Base-by-base conservation (phyloP, 1,140 invertebrate species). In the Rhagoletis zephyria region DNA sequence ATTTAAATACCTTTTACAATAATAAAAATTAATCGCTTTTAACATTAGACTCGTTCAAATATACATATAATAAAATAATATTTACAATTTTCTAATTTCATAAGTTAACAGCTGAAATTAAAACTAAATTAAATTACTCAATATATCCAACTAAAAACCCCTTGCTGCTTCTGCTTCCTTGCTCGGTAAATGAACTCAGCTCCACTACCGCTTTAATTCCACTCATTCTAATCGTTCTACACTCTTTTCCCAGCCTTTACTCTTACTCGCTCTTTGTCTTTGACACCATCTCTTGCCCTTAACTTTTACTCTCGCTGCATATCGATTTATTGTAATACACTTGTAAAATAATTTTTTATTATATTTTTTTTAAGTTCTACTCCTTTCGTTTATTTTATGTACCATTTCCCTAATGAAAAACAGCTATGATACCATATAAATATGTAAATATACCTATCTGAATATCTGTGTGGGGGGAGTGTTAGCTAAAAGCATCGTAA, bases 171-270 rank as follows among this genome's bases (percentile, higher is more conserved):
- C 74, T 81, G 74, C 45, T 56, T 42, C n/a, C 45, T n/a, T 56
- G 74, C 48, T 81, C 74, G 5, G 48, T 81, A 81, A 48, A 81
- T 81, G n/a, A 81, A 51, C 74, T 81, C 45, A 56, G 48, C 74
- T 81, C 48, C 48, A 81, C 45, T 56, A 81, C 42, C 48, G 74
- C 74, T 81, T 81, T 51, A n/a, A 81, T 48, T 81, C 67, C 40
- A 45, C 42, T 74, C 42, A 74, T 45, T 56, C 51, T 56, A 56
- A 56, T 63, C 61, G 61, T 12, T 63, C 61, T 63, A 63, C 61
- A 63, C 61, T 63, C 16, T n/a, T 4, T 56, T 4, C 4, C 16
- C 16, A 14, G 61, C 12, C 61, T 63, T 63, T 63, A 63, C 10
- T 63, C 61, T 63, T 16, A 42, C 67, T 74, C 67, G 14, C 67